Percentiles rank a stretch among this genome's conserved stretches.
Conservation (phyloP, 2,888 invertebrate species). For the Acleris literana region DNA sequence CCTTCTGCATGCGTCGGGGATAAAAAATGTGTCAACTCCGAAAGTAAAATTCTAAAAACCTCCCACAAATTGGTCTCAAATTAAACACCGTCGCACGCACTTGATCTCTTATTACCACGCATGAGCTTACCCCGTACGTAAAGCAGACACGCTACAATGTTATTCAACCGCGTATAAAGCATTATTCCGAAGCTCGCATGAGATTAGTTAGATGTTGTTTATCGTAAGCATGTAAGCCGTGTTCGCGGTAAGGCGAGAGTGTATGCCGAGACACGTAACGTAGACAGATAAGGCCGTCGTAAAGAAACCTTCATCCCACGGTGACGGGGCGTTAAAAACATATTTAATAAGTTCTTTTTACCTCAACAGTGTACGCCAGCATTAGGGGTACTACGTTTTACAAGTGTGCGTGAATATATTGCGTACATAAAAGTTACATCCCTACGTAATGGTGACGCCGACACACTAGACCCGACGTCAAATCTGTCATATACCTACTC, state of each 20-base stretch:
- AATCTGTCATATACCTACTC: too few species aligned
- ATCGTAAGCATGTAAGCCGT: slow-evolving; percentile 32
- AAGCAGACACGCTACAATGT: slow-evolving; percentile 21
- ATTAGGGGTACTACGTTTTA: neutral
- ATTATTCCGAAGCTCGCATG: slow-evolving; percentile 28
- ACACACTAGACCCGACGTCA: too few species aligned
- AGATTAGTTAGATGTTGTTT: slow-evolving; percentile 35
- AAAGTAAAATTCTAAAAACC: too few species aligned
- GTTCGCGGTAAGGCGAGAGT: slow-evolving; percentile 19
- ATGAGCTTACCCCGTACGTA: slow-evolving; percentile 13
- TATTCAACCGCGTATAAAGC: slow-evolving; percentile 29
- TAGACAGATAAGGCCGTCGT: slow-evolving; percentile 28
- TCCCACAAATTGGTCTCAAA: too few species aligned
- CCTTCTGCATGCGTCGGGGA: too few species aligned
- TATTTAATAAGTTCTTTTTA: slow-evolving; percentile 23
- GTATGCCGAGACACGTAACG: slow-evolving; percentile 32
- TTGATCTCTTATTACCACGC: slow-evolving; percentile 15
- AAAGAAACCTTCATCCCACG: slow-evolving; percentile 22
- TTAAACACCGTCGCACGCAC: neutral
- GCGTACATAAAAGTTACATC: too few species aligned
- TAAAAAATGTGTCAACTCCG: too few species aligned
- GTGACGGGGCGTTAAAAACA: slow-evolving; percentile 10
- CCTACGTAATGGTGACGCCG: too few species aligned
- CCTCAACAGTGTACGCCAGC: neutral
- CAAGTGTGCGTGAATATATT: too few species aligned